Evolutionary conservation across 2,888 invertebrate species (phyloP).

Genomic region (Sceliomorpha sp.): DNA sequence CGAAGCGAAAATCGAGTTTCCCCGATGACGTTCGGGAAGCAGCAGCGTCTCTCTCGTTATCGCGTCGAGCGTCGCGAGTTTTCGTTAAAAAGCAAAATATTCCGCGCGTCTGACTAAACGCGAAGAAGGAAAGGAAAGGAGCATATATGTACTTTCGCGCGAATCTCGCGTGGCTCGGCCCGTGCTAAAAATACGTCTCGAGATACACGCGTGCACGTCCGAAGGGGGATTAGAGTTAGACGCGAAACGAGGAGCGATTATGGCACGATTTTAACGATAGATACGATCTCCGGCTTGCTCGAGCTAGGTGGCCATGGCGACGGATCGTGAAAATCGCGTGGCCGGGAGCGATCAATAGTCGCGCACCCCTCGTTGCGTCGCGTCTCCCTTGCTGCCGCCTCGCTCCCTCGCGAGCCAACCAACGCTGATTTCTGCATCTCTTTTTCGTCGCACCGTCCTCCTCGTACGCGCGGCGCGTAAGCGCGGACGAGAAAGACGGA

Average conservation of each 20-base stretch:
- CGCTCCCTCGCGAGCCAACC: constrained; percentile 61
- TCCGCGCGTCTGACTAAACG: too few species aligned
- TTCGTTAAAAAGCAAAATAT: too few species aligned
- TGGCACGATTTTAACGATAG: constrained; percentile 59
- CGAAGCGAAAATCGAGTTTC: too few species aligned
- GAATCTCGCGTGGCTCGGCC: constrained; percentile 27
- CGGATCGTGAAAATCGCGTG: constrained; percentile 80
- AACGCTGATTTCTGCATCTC: constrained; percentile 31
- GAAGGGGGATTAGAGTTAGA: constrained; percentile 10
- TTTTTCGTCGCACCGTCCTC: not conserved
- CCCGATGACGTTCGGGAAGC: too few species aligned
- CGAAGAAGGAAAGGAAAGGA: constrained; percentile 43
- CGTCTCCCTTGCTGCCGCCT: constrained; percentile 53
- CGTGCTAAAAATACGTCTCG: constrained; percentile 48
- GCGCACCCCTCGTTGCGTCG: constrained; percentile 66
- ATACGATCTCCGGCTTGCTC: constrained; percentile 76
- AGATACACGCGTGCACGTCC: constrained; percentile 5
- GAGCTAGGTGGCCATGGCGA: constrained; percentile 80
- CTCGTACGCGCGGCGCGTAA: too few species aligned
- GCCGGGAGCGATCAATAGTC: constrained; percentile 78
- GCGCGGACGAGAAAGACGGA: too few species aligned
- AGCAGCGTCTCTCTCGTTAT: too few species aligned
- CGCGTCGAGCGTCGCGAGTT: too few species aligned
- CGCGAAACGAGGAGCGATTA: constrained; percentile 23
- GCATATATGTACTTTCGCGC: constrained; percentile 27